A percentile compares a stretch with the other conserved stretches of the same genome.
These are phyloP conservation scores for Strigamia transsilvanica DNA, from an alignment of 2,888 invertebrate species.

Conservation along the genomic window DNA sequence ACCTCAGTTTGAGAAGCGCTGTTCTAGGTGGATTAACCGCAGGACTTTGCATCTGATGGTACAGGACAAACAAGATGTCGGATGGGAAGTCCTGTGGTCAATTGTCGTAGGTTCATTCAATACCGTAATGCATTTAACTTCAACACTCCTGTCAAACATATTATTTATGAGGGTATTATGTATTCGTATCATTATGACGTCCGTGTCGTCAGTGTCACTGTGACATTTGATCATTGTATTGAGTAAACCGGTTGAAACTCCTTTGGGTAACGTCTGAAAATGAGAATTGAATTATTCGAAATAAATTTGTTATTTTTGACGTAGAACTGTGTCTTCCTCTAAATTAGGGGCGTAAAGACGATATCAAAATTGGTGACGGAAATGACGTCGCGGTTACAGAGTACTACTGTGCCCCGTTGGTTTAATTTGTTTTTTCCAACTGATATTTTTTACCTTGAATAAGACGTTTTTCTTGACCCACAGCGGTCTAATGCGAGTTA, in stretches of 20 bases:
- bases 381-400: too few relatives aligned
- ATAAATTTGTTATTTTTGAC: too few relatives aligned
- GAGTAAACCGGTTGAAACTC: background rate
- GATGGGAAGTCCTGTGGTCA: too few relatives aligned
- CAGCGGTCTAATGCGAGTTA: background rate
- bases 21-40: too few relatives aligned
- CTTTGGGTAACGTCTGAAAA: background rate
- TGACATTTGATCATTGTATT: conserved; percentile 41
- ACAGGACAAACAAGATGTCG: too few relatives aligned
- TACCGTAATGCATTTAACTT: conserved; percentile 32
- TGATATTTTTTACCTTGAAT: background rate
- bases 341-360: too few relatives aligned
- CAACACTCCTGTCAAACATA: background rate
- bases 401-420: too few relatives aligned
- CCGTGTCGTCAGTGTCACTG: background rate
- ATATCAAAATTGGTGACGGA: too few relatives aligned
- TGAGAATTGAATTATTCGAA: too few relatives aligned
- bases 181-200: conserved; percentile 10
- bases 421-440: background rate
- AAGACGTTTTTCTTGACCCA: background rate
- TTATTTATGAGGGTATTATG: background rate
- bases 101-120: too few relatives aligned
- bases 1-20: background rate
- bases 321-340: too few relatives aligned
- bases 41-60: too few relatives aligned